Base-by-base conservation (phyloP, 1,140 invertebrate genomes). In the Euura saliciscinereae region DNA sequence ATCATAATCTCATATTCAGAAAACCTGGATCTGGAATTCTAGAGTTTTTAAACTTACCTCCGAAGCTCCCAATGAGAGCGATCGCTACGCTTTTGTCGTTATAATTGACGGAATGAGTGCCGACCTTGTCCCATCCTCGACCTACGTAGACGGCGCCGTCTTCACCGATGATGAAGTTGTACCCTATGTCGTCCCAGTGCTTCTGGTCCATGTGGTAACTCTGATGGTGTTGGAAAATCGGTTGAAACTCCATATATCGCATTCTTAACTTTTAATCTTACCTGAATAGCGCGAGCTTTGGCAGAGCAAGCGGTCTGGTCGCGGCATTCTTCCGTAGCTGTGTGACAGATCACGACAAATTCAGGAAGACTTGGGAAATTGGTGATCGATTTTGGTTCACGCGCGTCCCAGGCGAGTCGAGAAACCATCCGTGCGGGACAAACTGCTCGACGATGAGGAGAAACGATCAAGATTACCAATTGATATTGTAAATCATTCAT, bases 101-200 rank as follows among this genome's bases (percentile, higher is more conserved):
- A 81, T 92, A 94, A 64, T 86, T 88, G 6, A 88, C 82, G 3
- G 92, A 89, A 77, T 95, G 94, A 0, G 92, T 91, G 0, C 94
- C 94, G 1, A 89, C 73, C 0, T 82, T 80, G 28, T 89, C 87
- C 93, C 93, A 95, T 3, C 93, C 94, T 8, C 94, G 89, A 3
- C 93, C 94, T 79, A 93, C 92, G 77, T 92, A 93, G 0, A 89
- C 87, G 11, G 88, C 88, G 0, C 91, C 91, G 80, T 93, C 92
- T 45, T 89, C 90, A 4, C 91, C 92, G 51, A 93, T 89, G 43
- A 93, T 72, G 75, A 92, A 93, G 74, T 88, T 91, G 74, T 91
- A 92, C 2, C 86, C 89, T 11, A 92, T 94, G 78, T 95, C 94
- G 78, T 86, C 89, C 93, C 93, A 95, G 2, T 86, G 85, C 7